phyloP scores from a whole-genome alignment of 2,797 vertebrate genomes.

The Scolopax rusticola region DNA sequence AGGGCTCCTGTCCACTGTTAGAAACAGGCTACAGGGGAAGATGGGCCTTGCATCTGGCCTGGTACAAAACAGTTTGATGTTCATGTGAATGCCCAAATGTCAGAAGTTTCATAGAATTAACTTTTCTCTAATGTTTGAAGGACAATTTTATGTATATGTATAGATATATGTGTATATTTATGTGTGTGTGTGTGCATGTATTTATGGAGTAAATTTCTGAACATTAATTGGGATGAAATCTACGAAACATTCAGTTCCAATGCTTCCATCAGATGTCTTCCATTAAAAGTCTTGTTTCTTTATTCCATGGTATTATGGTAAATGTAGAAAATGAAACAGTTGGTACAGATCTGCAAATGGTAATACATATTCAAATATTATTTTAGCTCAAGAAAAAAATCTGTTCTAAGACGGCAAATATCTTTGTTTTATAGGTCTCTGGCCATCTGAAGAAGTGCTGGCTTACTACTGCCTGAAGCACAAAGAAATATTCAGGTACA shows the following conservation, averaged over 20 bases:
- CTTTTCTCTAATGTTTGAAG: not conserved
- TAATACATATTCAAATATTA: not conserved
- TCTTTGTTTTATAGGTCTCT: slow-evolving; percentile 88
- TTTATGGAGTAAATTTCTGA: not conserved
- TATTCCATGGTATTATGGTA: not conserved
- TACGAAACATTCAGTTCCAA: not conserved
- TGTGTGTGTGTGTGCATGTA: rapidly evolving
- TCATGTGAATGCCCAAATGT: not conserved
- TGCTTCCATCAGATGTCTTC: not conserved
- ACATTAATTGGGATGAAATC: not conserved
- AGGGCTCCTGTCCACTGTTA: not conserved
- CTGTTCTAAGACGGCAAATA: not conserved
- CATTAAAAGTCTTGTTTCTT: not conserved
- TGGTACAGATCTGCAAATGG: not conserved
- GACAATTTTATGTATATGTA: not conserved
- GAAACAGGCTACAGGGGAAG: not conserved
- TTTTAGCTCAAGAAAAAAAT: not conserved
- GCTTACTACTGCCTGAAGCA: slow-evolving; percentile 97
- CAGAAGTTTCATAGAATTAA: not conserved
- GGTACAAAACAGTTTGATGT: not conserved
- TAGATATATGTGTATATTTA: not conserved
- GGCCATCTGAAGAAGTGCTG: slow-evolving; percentile 97
- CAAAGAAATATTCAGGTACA: slow-evolving; percentile 90
- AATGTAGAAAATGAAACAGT: slow-evolving; percentile 17
- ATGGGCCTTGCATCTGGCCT: not conserved